phyloP scores from a whole-genome alignment of 2,888 invertebrate genomes.

The Ophraella communa region DNA sequence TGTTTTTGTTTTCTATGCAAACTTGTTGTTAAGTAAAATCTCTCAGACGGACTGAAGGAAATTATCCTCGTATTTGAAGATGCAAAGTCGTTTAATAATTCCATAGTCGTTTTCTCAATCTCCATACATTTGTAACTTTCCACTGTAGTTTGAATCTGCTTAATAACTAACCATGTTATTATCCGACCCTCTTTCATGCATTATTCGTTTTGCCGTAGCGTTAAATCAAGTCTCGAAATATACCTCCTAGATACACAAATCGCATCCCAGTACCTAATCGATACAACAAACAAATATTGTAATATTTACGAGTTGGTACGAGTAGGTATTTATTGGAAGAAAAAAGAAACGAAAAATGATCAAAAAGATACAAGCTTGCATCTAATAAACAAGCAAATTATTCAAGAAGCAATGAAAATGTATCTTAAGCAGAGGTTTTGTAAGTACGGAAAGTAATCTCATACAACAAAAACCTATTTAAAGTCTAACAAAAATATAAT shows the following conservation, averaged over 20 bases:
- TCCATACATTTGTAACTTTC: slow-evolving; percentile 36
- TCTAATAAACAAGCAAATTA: slow-evolving; percentile 44
- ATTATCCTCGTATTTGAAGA: slow-evolving; percentile 26
- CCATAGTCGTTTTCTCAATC: slow-evolving; percentile 34
- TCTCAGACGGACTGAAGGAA: slow-evolving; percentile 11
- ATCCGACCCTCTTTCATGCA: slow-evolving; percentile 36
- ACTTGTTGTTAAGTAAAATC: slow-evolving; percentile 13
- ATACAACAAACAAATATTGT: slow-evolving; percentile 37
- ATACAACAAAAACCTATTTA: slow-evolving; percentile 48
- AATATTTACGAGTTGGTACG: slow-evolving; percentile 33
- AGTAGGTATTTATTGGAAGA: slow-evolving; percentile 26
- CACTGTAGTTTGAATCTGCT: slow-evolving; percentile 36
- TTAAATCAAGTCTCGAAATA: slow-evolving; percentile 39
- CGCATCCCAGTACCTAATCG: slow-evolving; percentile 34
- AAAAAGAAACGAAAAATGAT: slow-evolving; percentile 22
- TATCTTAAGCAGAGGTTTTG: slow-evolving; percentile 48
- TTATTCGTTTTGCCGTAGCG: slow-evolving; percentile 36
- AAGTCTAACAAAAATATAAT: slow-evolving; percentile 48
- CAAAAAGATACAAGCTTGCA: slow-evolving; percentile 21
- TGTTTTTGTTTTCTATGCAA: not conserved
- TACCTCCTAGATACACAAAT: slow-evolving; percentile 35
- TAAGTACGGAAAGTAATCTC: slow-evolving; percentile 44
- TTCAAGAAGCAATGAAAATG: slow-evolving; percentile 45
- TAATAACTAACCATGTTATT: slow-evolving; percentile 39
- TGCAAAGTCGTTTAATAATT: slow-evolving; percentile 30